Evolutionary conservation across 1,140 invertebrate genomes (phyloP), one percentile per base, ranked within the genome.

Genomic region (Doryteuthis pealeii): DNA sequence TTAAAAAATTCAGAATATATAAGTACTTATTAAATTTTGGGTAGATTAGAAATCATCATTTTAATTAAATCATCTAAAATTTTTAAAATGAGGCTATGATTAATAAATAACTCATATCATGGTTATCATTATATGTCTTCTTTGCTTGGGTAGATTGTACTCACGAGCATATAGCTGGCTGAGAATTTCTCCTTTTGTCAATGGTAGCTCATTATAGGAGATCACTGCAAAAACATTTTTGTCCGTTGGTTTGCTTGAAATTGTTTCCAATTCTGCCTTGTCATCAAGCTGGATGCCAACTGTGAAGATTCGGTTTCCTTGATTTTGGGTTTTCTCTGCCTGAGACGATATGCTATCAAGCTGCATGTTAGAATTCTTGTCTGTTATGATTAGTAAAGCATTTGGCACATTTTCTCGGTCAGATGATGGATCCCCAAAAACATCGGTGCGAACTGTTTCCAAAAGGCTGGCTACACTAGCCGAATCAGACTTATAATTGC

Each of bases 141-240:
- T 40, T 40, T 40, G 3, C 35, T 3, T 40, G 35, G 3, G 35
- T 40, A 10, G 65, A 10, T 35, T 28, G 22, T 14, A 77, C 82
- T 83, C 77, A 85, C 84, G 76, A 45, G 80, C 81, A 67, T 65
- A 43, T 28, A 85, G 79, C 54, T 80, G 78, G 33, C 77, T 62
- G n/a, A 72, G 49, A 1, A 84, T 69, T 5, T 76, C 75, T 31
- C 71, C 35, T 1, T 76, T 77, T 71, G 78, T 72, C n/a, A 31
- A n/a, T 31, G 73, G 72, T 22, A 82, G 77, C 26, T 80, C 76
- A 28, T 58, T 66, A 73, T 81, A 82, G 31, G 72, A 78, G 5
- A 76, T 70, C 4, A 81, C 74, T n/a, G 79, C 69, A 69, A 77
- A 76, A 4, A 79, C 77, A 35, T 78, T 82, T 28, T 74, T 62